Percentiles rank a stretch among this genome's conserved stretches.
Conservation (phyloP, 2,113 vertebrate species). For the Rhipidura dahli region DNA sequence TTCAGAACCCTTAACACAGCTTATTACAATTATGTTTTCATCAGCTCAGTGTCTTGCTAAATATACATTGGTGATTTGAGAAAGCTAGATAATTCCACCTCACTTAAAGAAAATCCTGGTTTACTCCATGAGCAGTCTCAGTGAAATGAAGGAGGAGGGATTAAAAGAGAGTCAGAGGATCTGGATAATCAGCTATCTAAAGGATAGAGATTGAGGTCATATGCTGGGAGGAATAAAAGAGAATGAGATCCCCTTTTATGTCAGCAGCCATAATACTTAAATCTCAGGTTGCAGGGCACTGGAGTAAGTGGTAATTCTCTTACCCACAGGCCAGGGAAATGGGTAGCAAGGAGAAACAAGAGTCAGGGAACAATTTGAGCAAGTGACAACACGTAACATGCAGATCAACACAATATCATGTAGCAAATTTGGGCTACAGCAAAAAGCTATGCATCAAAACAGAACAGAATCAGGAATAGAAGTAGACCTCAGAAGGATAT, state of each 20-base stretch:
- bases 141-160: slow-evolving; percentile 23
- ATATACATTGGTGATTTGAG: background rate
- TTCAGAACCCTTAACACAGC: background rate
- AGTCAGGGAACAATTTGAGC: background rate
- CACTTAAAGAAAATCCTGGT: background rate
- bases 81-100: background rate
- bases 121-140: background rate
- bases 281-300: background rate
- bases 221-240: background rate
- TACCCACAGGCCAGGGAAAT: background rate
- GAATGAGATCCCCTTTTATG: slow-evolving; percentile 18
- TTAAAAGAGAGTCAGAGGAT: slow-evolving; percentile 10
- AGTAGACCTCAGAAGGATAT: background rate
- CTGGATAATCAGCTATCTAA: slow-evolving; percentile 22
- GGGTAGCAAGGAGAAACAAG: background rate
- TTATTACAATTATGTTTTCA: background rate
- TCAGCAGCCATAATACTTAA: background rate
- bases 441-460: background rate
- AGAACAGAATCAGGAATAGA: background rate
- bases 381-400: background rate
- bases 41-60: background rate
- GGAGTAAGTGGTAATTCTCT: slow-evolving; percentile 13
- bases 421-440: background rate
- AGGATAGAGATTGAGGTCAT: slow-evolving; percentile 1
- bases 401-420: background rate